A percentile compares a stretch with the other conserved stretches of the same genome.
phyloP scores from a whole-genome alignment of 1,140 invertebrate species.

The Samia ricini region DNA sequence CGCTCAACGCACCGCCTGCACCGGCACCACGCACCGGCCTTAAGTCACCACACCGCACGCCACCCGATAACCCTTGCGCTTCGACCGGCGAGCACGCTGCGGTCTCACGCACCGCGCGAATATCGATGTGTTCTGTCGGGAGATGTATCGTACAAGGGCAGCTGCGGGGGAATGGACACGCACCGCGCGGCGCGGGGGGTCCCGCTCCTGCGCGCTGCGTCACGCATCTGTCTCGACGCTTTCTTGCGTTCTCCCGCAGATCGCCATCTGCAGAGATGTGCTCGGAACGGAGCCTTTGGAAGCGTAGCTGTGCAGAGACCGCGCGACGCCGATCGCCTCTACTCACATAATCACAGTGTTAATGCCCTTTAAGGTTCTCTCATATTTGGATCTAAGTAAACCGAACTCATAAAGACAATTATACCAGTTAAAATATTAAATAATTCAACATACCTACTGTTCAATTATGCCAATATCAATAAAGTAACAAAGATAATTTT shows the following conservation, averaged over 20 bases:
- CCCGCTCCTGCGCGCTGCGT: conserved; percentile 71
- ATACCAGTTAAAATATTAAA: too few species aligned
- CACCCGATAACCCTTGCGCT: conserved; percentile 24
- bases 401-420: too few species aligned
- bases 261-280: conserved; percentile 65
- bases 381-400: background rate
- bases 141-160: conserved; percentile 34
- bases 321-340: background rate
- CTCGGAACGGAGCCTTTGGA: conserved; percentile 25
- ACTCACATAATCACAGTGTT: conserved; percentile 31
- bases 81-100: conserved; percentile 42
- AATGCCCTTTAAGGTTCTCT: conserved; percentile 24
- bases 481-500: too few species aligned
- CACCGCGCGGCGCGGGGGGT: conserved; percentile 56
- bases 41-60: conserved; percentile 27
- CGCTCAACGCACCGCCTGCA: conserved; percentile 48
- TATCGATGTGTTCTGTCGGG: conserved; percentile 65
- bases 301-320: conserved; percentile 1
- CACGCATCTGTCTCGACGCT: conserved; percentile 66
- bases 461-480: too few species aligned
- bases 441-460: too few species aligned
- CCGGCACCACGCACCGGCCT: conserved; percentile 29
- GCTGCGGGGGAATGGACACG: conserved; percentile 46
- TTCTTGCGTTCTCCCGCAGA: conserved; percentile 66
- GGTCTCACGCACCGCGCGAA: conserved; percentile 58